Conservation (phyloP, 1,140 invertebrate genomes). For the Dreissena polymorpha region DNA sequence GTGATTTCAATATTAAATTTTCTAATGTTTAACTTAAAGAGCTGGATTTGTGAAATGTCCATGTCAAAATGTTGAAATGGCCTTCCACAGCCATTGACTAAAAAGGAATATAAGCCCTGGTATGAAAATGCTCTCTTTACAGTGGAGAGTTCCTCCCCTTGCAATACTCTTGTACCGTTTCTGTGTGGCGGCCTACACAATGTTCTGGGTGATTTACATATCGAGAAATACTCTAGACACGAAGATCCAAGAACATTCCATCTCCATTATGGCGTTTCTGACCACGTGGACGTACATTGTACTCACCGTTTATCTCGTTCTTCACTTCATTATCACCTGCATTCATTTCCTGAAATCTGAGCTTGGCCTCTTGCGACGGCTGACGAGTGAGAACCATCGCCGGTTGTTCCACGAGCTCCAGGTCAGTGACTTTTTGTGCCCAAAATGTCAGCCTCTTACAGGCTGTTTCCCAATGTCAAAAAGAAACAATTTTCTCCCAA, state of each 20-base stretch:
- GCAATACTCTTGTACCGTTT: slow-evolving; percentile 57
- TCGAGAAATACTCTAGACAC: neutral
- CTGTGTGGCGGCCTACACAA: slow-evolving; percentile 45
- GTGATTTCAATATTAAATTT: too few relatives aligned
- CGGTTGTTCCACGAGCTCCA: slow-evolving; percentile 31
- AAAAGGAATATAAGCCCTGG: neutral
- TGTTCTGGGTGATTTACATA: slow-evolving; percentile 44
- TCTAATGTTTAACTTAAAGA: too few relatives aligned
- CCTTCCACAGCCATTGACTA: neutral
- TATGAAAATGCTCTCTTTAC: slow-evolving; percentile 17
- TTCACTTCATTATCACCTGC: slow-evolving; percentile 57
- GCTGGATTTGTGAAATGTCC: too few relatives aligned
- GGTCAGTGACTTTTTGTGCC: too few relatives aligned
- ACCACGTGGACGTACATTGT: slow-evolving; percentile 72
- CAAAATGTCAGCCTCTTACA: too few relatives aligned
- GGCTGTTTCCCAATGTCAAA: too few relatives aligned
- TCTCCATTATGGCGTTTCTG: slow-evolving; percentile 61
- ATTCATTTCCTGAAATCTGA: slow-evolving; percentile 3
- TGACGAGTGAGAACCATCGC: slow-evolving; percentile 33
- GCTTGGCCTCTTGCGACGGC: neutral
- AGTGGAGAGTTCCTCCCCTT: slow-evolving; percentile 57
- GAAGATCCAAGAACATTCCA: neutral
- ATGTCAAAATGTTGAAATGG: neutral
- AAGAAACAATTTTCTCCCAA: too few relatives aligned
- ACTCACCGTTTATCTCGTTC: slow-evolving; percentile 62